Base-by-base conservation (phyloP, 2,113 vertebrate species). In the Tachycineta bicolor region DNA sequence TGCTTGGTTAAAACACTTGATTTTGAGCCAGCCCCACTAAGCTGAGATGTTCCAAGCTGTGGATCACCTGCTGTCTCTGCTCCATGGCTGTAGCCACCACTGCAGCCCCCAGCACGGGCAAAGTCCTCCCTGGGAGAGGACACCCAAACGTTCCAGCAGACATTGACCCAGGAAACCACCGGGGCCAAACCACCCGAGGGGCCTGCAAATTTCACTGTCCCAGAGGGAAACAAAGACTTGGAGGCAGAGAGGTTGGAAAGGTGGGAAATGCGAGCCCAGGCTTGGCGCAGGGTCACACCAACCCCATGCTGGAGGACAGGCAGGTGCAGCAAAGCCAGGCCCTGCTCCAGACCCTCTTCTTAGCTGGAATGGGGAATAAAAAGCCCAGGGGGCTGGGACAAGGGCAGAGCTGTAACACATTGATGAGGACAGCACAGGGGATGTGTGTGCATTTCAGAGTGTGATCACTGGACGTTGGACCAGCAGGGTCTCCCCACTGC, bases 401-500 rank as follows among this genome's bases (percentile, higher is more conserved):
- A 28, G 29, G 53, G 53, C 58, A 92, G 68, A 79, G 43, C 46
- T 10, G 5, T 46, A 14, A 12, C 0, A 5, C 74, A 18, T 0
- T 5, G 5, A 18, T 5, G 9, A 46, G 73, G 14, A 26, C 2
- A 1, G 64, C 13, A 43, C 16, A 6, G 10, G 39, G 59, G 19
- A 75, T 4, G 5, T 17, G 37, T 37, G 37, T 37, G 37, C 37
- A 37, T 37, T 37, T 37, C 37, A 37, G 37, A 37, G 37, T 37
- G 37, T 37, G 37, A 37, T 37, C 37, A 10, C 50, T 33, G 3
- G 0, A 29, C 3, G 10, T 5, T 31, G 19, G 25, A 34, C 17
- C 12, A 6, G 37, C 37, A 11, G 74, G 56, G 24, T 39, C 56
- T 64, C 58, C 53, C 29, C 0, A 0, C 53, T 1, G 0, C 6